Base-by-base conservation (phyloP, 2,113 vertebrate species). In the Holacanthus passer region DNA sequence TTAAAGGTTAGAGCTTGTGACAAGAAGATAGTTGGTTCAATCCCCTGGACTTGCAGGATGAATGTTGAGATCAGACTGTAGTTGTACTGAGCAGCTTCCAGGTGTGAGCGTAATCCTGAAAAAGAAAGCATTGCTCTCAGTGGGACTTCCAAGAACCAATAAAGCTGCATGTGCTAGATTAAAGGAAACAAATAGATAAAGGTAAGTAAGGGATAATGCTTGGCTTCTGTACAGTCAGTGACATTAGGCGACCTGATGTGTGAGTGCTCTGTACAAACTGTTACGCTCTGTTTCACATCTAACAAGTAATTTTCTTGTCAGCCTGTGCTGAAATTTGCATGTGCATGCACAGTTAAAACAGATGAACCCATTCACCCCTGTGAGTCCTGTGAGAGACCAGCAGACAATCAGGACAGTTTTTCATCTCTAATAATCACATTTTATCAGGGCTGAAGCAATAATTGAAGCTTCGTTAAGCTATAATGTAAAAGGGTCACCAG, bases 161-260 rank as follows among this genome's bases (percentile, higher is more conserved):
- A n/a, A n/a, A n/a, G 48, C 20, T n/a, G 55, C 70, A 71, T 19
- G 32, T 43, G 65, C 27, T 2, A 68, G 41, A 72, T 79, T 22
- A 79, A 77, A 85, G n/a, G 31, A 63, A 47, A 35, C 52, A 77
- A 45, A 35, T 13, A 59, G 27, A 78, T 43, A 14, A 41, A 67
- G 31, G 65, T 17, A 73, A 66, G 22, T 14, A 24, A 41, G 16
- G 4, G 29, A 70, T 24, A 35, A 31, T 6, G 37, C 2, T 73
- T 62, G 53, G 56, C 58, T n/a, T 29, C n/a, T 19, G 20, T n/a
- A 41, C 29, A 35, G 22, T 48, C 13, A 29, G 35, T 72, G 41
- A 50, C 17, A 58, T 79, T 75, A 82, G 32, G 43, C 27, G 67
- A 50, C n/a, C 48, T 39, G 35, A 59, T 82, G 60, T 76, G 63